These are phyloP conservation scores for Melanotaenia maccullochi DNA, from an alignment of 2,797 vertebrate genomes.

Conservation along the genomic window DNA sequence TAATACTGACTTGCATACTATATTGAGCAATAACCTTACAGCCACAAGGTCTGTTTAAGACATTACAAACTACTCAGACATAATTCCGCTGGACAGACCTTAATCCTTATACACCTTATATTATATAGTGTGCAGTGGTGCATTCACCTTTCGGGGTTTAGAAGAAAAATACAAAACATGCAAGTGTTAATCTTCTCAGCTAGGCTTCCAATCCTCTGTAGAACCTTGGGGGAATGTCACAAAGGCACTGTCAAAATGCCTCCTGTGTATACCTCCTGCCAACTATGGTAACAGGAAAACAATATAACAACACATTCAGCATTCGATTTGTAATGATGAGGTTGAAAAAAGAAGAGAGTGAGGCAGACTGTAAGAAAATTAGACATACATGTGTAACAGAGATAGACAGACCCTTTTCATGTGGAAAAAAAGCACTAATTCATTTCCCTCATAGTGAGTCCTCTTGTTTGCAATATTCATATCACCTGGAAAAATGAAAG, in stretches of 20 bases:
- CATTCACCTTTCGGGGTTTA: slow-evolving; percentile 74
- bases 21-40: slow-evolving; percentile 11
- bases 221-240: slow-evolving; percentile 72
- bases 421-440: slow-evolving; percentile 73
- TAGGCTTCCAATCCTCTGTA: slow-evolving; percentile 66
- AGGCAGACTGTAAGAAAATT: slow-evolving; percentile 40
- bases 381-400: slow-evolving; percentile 62
- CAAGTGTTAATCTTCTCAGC: slow-evolving; percentile 72
- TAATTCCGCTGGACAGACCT: slow-evolving; percentile 52
- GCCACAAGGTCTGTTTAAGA: slow-evolving; percentile 26
- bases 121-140: slow-evolving; percentile 63
- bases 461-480: slow-evolving; percentile 75
- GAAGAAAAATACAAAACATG: slow-evolving; percentile 73
- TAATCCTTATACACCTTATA: slow-evolving; percentile 66
- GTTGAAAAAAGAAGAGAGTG: slow-evolving; percentile 42
- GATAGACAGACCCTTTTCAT: slow-evolving; percentile 72
- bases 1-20: slow-evolving; percentile 22
- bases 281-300: slow-evolving; percentile 61
- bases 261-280: slow-evolving; percentile 55
- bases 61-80: slow-evolving; percentile 16
- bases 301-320: slow-evolving; percentile 76
- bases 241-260: slow-evolving; percentile 56
- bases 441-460: slow-evolving; percentile 56
- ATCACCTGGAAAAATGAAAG: slow-evolving; percentile 72
- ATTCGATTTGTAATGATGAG: slow-evolving; percentile 74